Base-by-base conservation (phyloP, 2,888 invertebrate genomes). In the Electrophaes corylata region DNA sequence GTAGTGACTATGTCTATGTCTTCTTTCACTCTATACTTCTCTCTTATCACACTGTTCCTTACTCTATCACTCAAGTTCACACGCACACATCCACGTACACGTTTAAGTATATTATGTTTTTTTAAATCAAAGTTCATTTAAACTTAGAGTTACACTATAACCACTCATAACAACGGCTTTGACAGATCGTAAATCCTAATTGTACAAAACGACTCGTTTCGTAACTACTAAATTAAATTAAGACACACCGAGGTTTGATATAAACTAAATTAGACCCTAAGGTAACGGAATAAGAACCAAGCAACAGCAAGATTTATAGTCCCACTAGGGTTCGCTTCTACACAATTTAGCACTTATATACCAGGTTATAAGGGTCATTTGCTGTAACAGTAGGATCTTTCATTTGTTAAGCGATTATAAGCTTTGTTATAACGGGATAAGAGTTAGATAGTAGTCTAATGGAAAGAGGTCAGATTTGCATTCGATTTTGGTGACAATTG, bases 391-490 rank as follows among this genome's bases (percentile, higher is more conserved):
- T 18, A 29, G 26, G 16, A 5, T 26, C 20, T 14, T 12, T 14
- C 19, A 11, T n/a, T 18, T 44, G 56, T 33, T 35, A 23, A 18
- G 6, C 14, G 11, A 57, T 40, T 40, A 4, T 23, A 33, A 46
- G 6, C 45, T 50, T 14, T 57, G 12, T 20, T 33, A n/a, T 5
- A 33, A 40, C 1, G 40, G 8, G 16, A 44, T 50, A 59, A 54
- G 50, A n/a, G 49, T 40, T 18, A 46, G 31, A 46, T 11, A 26
- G 14, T 43, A 29, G 53, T 48, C 47, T 48, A 57, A 64, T 62
- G 57, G 57, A 76, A 69, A 68, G 64, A 65, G 76, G 74, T 72
- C 75, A 74, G 62, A 69, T 73, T 75, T 72, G 68, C 74, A 70
- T 75, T 67, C 59, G 64, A 66, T 60, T 72, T 71, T 64, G 69